phyloP scores from a whole-genome alignment of 2,888 invertebrate genomes.

The Aphodius sticticus region DNA sequence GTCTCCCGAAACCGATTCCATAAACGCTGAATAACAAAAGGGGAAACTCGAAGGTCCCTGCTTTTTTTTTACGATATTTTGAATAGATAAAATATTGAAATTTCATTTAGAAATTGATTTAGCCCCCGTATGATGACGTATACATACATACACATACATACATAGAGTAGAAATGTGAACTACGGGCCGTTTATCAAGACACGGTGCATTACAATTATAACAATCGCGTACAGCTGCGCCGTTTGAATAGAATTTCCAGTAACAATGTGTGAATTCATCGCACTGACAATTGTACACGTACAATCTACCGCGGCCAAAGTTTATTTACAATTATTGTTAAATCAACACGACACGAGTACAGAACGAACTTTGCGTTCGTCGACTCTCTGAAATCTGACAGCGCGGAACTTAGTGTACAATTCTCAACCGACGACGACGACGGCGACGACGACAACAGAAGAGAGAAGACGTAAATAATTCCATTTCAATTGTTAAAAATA shows the following conservation, averaged over 20 bases:
- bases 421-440: not conserved
- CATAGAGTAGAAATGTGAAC: not conserved
- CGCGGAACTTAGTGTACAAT: not conserved
- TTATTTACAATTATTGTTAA: slow-evolving; percentile 4
- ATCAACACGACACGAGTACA: not conserved
- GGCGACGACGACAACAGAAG: not conserved
- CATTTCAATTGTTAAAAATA: slow-evolving; percentile 52
- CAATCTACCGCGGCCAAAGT: not conserved
- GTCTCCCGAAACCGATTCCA: too few species aligned
- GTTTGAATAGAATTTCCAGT: not conserved
- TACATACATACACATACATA: too few species aligned
- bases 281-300: not conserved
- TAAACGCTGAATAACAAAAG: too few species aligned
- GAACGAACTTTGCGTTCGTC: not conserved
- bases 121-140: too few species aligned
- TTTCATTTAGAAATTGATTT: too few species aligned
- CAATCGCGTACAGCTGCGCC: not conserved
- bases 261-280: not conserved
- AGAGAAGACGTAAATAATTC: slow-evolving; percentile 48
- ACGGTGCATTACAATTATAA: not conserved
- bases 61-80: too few species aligned
- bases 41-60: too few species aligned
- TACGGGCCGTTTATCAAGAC: not conserved
- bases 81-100: too few species aligned
- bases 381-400: not conserved